Conservation (phyloP, 2,888 invertebrate genomes). For the Hypercompe scribonia region DNA sequence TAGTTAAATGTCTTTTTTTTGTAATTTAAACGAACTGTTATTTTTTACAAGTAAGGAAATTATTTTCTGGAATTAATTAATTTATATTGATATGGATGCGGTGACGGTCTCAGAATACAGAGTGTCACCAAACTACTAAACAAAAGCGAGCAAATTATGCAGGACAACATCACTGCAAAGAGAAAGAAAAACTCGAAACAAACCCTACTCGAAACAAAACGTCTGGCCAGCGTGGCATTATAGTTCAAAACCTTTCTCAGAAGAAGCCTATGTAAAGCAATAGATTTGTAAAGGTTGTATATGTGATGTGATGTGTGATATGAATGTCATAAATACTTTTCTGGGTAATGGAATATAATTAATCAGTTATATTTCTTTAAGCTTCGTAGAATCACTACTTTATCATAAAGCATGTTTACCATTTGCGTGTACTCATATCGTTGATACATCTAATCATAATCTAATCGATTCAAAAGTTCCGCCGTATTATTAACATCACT, state of each 20-base stretch:
- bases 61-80: background rate
- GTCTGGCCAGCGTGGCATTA: no score
- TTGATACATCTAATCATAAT: slow-evolving; percentile 13
- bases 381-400: background rate
- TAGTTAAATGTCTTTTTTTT: no score
- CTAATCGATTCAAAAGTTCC: slow-evolving; percentile 4
- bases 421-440: slow-evolving; percentile 5
- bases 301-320: no score
- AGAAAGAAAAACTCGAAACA: no score
- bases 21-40: background rate
- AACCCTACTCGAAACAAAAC: no score
- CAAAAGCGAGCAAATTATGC: no score
- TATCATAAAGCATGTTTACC: background rate
- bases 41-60: background rate
- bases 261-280: no score
- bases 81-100: background rate
- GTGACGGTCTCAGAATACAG: no score
- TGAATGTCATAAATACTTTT: background rate
- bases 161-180: no score
- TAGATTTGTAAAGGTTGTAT: no score
- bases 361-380: background rate
- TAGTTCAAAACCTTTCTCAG: no score
- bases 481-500: background rate
- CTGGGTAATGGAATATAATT: background rate
- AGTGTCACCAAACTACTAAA: no score